Evolutionary conservation across 2,797 vertebrate species (phyloP), one percentile per base, ranked within the genome.

Genomic region (Lithobates sylvaticus): DNA sequence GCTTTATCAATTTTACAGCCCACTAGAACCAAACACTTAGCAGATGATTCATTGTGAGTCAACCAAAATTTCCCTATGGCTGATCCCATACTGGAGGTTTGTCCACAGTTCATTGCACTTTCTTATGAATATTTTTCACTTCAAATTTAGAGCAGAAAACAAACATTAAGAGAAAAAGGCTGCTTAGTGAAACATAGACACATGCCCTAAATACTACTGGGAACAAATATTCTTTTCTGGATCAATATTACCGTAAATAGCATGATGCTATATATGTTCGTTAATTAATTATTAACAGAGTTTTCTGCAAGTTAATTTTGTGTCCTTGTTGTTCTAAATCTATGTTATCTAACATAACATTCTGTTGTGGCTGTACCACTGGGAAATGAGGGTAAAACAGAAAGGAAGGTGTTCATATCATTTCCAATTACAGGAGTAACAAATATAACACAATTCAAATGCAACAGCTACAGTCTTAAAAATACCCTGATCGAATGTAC

Each of bases 221-320:
- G 65, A 67, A 29, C 27, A 67, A 67, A 26, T 67, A 29, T 61
- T 61, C 6, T 67, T 27, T 67, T 67, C 26, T 67, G 64, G 39
- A 78, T 78, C 64, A n/a, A 67, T 78, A 78, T 18, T 65, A 42
- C 34, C 34, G 39, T 21, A 78, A 78, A 78, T 67, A 61, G 64
- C n/a, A 29, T 23, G 39, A 6, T 64, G 61, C 18, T 36, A 78
- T 68, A 39, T 47, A 68, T 15, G 36, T 78, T 67, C 13, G 15
- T 39, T 78, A 34, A 78, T 67, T 78, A 67, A 78, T 68, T 65
- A 65, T 78, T 78, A 65, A 78, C 29, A 67, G 21, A 23, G 61
- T 18, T 65, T 65, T 34, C 61, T 78, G 54, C 32, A 77, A 34
- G 23, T 77, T 36, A 77, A 78, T 65, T 64, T 10, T 6, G 6